Evolutionary conservation across 92 coral and sea anemone species (phyloP), one percentile per base, ranked within the genome.

Genomic region (Parazoanthus swiftii): DNA sequence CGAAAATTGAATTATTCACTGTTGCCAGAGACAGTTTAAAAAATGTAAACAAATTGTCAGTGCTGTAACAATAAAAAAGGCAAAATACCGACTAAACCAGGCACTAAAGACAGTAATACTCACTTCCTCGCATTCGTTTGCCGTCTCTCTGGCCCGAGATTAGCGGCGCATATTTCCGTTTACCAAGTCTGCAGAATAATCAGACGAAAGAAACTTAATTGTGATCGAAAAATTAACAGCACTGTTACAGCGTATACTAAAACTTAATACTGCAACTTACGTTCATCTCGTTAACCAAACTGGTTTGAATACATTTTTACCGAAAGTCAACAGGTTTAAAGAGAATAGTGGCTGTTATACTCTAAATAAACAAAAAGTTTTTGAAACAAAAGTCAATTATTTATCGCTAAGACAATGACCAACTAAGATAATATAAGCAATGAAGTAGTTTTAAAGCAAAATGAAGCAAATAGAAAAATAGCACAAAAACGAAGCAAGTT

Each of bases 131-230:
- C 42, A 88, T 76, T 86, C 93, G 91, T 74, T 95, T 95, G 26
- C 87, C 77, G 78, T 95, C 98, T 20, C 86, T 72, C 83, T 89
- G 94, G 29, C 94, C 96, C 18, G 96, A 90, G 77, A 97, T 95
- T 76, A 97, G 93, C 26, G 99, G 98, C 83, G 95, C 99, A 81
- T 90, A 97, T 88, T 97, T 97, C 43, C 99, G 95, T 88, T 97
- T 97, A 77, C 91, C 92, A 58, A 94, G 88, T 79, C 98, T 95
- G 89, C 80, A 83, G 78, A 74, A 63, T 16, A 56, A 37, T 72
- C 6, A 33, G 23, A 76, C 65, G 56, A 86, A 21, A 21, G 29
- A 3, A 72, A 70, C 35, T 23, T 8, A 20, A 65, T 1, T 7
- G 21, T 15, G 20, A 8, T 15, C 20, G 21, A 15, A 36, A 10